Evolutionary conservation across 2,888 invertebrate genomes (phyloP), one percentile per base, ranked within the genome.

Genomic region (Schizaphis graminum): DNA sequence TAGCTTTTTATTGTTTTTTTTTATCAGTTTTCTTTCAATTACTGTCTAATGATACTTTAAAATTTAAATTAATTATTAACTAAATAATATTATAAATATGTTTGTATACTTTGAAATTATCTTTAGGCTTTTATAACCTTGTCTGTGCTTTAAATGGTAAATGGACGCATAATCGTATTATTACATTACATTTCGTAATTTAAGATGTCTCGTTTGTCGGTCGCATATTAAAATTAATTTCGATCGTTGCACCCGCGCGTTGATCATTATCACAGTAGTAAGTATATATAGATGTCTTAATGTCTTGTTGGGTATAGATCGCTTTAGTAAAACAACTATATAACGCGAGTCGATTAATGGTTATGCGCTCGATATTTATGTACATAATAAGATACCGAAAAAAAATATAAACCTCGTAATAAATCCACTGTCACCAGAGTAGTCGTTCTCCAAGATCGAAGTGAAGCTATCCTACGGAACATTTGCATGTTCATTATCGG

Each of bases 161-260:
- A 67, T n/a, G 21, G 77, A 77, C 21, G 77, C 77, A 77, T 77
- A 77, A 35, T 35, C 77, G 21, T 77, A 77, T 21, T 77, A 77
- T 35, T 77, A 35, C 35, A 41, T 77, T 35, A 24, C 35, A 41
- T 77, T 77, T 77, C 35, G 35, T 35, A 77, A 77, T 77, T 77
- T 35, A 35, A 77, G 35, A 35, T 21, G 35, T 77, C 21, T 77
- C 77, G 77, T 77, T 35, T 41, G 35, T 21, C 77, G 77, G 77
- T 77, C 2, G 21, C 21, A 21, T 77, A 77, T 77, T 77, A 35
- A 88, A 88, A 88, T 88, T n/a, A 53, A 88, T 88, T 53, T 88
- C 87, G 35, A 53, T 35, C 87, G 87, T 88, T 49, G 24, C 87
- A n/a, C 53, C 87, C n/a, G 87, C 35, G 35, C 11, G n/a, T 53